Conservation (phyloP, 2,888 invertebrate species). For the Suillia variegata region DNA sequence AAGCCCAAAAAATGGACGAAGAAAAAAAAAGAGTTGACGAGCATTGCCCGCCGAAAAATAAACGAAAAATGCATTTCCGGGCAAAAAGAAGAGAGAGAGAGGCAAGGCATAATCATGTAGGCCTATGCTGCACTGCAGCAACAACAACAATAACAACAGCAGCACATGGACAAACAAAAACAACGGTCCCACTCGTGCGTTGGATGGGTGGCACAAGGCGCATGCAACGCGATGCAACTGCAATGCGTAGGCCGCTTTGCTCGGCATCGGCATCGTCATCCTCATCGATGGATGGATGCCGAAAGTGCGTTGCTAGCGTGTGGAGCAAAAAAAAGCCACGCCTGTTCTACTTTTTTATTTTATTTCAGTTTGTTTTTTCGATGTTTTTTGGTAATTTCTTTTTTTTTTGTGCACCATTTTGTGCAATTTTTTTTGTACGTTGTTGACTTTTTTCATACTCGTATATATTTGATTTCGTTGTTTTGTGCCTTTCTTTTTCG, state of each 20-base stretch:
- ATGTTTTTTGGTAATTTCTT: conserved; percentile 27
- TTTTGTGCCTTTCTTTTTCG: conserved; percentile 22
- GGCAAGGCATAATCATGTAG: neutral
- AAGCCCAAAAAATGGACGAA: neutral
- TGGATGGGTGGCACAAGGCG: neutral
- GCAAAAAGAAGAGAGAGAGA: neutral
- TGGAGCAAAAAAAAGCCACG: conserved; percentile 57
- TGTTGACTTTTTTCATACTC: conserved; percentile 24
- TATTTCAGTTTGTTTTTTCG: conserved; percentile 23
- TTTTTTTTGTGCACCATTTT: too few relatives aligned
- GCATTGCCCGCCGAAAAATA: neutral
- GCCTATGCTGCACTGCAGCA: neutral
- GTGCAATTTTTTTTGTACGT: conserved; percentile 24
- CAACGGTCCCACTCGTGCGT: too few relatives aligned
- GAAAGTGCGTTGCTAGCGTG: conserved; percentile 55
- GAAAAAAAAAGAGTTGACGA: neutral
- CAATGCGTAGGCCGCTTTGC: neutral
- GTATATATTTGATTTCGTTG: conserved; percentile 32
- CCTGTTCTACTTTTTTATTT: conserved; percentile 37
- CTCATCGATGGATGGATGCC: too few relatives aligned
- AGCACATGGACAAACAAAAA: too few relatives aligned
- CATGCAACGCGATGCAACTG: neutral
- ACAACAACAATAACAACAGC: too few relatives aligned
- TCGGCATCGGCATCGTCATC: conserved; percentile 1
- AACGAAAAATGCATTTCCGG: neutral